Evolutionary conservation across 2,113 vertebrate species (phyloP), one percentile per base, ranked within the genome.

Genomic region (Alces alces): DNA sequence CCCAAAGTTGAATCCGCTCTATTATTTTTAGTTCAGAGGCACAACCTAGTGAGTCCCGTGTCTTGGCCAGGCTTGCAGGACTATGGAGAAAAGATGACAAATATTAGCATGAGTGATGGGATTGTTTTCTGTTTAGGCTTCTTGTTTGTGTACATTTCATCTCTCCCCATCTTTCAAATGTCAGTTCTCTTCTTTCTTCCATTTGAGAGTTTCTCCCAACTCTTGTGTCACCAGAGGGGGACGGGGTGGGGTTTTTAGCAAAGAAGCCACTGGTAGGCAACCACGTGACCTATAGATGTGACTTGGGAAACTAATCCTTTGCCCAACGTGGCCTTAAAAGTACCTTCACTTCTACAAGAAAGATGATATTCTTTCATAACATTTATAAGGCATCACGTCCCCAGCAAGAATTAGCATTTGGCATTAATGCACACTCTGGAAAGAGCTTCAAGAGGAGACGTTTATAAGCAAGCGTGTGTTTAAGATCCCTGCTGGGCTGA

Each of bases 331-430:
- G 98, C 97, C 97, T 95, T 98, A 97, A 98, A 98, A 97, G 87
- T 98, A 97, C 96, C 97, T 98, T 95, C 86, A 4, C 97, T 98
- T 98, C 97, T 97, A 54, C 76, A 93, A 97, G 98, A 96, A 99
- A 98, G 98, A 89, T 98, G 95, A 95, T 94, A 98, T 98, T 98
- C 97, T 98, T 98, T 98, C 97, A 13, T 98, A 98, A 98, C 98
- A 94, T 99, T 98, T 98, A 98, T 98, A 99, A 98, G 98, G 98
- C 98, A 98, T 98, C 98, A 55, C 97, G 96, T 99, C 98, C 98
- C 97, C 96, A 97, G 96, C 96, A 98, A 98, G 98, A 98, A 98
- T 98, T 98, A 98, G 96, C 98, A 98, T 98, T 99, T 99, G 98
- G 98, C 97, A 96, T 98, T 95, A 94, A 98, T 95, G 89, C 86